phyloP scores from a whole-genome alignment of 2,888 invertebrate genomes.

The Tipula confusa region DNA sequence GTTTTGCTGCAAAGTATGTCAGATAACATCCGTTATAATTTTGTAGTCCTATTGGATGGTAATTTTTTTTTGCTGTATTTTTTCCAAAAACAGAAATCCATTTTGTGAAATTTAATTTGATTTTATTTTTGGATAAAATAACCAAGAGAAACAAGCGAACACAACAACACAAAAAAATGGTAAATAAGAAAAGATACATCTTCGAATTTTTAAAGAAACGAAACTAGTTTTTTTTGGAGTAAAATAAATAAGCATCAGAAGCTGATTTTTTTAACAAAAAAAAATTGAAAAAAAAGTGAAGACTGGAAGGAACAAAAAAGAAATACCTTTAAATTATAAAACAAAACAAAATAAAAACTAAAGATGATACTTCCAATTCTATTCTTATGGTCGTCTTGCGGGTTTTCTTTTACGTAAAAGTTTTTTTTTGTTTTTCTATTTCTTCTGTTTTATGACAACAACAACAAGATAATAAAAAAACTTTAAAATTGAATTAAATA shows the following conservation, averaged over 20 bases:
- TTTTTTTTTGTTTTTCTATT: neutral
- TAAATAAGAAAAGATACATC: neutral
- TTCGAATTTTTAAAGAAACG: neutral
- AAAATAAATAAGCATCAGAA: slow-evolving; percentile 17
- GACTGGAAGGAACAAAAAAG: slow-evolving; percentile 28
- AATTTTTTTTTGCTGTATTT: neutral
- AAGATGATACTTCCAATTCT: slow-evolving; percentile 28
- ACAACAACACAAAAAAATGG: neutral
- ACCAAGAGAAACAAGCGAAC: neutral
- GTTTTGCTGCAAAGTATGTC: slow-evolving; percentile 26
- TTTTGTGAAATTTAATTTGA: slow-evolving; percentile 30
- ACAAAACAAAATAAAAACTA: neutral
- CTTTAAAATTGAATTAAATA: slow-evolving; percentile 27
- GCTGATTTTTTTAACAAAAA: neutral
- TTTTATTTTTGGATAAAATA: slow-evolving; percentile 20
- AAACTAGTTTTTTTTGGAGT: neutral
- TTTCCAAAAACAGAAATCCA: slow-evolving; percentile 28
- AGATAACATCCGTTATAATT: slow-evolving; percentile 28
- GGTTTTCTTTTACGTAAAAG: neutral
- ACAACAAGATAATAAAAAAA: neutral
- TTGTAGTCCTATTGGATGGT: slow-evolving; percentile 12
- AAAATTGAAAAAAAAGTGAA: slow-evolving; percentile 26
- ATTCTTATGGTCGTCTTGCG: slow-evolving; percentile 26
- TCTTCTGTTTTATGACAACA: slow-evolving; percentile 15
- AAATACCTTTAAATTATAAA: slow-evolving; percentile 7